These are phyloP conservation scores for Nycticorax nycticorax DNA, from an alignment of 2,113 vertebrate genomes.

Conservation along the genomic window DNA sequence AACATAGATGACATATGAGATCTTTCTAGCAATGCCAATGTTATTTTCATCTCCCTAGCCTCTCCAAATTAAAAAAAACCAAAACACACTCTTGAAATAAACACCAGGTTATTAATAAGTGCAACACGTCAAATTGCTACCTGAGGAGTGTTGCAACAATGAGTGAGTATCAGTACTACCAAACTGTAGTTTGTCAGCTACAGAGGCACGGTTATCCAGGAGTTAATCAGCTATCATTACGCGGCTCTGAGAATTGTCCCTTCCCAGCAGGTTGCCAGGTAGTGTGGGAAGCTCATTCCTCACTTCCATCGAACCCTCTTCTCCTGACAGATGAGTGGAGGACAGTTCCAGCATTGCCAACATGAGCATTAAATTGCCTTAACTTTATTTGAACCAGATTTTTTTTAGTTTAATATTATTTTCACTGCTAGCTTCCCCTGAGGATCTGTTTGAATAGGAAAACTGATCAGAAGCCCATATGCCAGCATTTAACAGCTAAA, in stretches of 20 bases:
- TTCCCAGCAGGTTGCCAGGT: not conserved
- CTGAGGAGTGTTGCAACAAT: not conserved
- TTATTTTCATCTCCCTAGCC: not conserved
- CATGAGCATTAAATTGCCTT: not conserved
- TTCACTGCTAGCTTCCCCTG: not conserved
- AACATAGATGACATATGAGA: not conserved
- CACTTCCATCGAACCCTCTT: not conserved
- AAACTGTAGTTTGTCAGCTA: not conserved
- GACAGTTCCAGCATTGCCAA: not conserved
- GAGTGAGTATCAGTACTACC: not conserved
- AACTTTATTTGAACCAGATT: not conserved
- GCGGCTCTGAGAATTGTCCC: not conserved
- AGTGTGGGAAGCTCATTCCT: not conserved
- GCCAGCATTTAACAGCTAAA: constrained; percentile 25
- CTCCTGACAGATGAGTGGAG: not conserved
- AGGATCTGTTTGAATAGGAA: not conserved
- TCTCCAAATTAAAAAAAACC: not conserved
- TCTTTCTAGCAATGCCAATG: not conserved
- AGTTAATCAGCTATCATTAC: not conserved
- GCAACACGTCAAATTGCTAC: not conserved
- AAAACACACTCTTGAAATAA: not conserved
- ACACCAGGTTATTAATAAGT: not conserved
- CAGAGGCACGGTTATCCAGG: not conserved
- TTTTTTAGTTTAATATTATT: not conserved
- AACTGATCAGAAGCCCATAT: constrained; percentile 10